Evolutionary conservation across 2,888 invertebrate species (phyloP).

Genomic region (Acanthosepion pharaonis): DNA sequence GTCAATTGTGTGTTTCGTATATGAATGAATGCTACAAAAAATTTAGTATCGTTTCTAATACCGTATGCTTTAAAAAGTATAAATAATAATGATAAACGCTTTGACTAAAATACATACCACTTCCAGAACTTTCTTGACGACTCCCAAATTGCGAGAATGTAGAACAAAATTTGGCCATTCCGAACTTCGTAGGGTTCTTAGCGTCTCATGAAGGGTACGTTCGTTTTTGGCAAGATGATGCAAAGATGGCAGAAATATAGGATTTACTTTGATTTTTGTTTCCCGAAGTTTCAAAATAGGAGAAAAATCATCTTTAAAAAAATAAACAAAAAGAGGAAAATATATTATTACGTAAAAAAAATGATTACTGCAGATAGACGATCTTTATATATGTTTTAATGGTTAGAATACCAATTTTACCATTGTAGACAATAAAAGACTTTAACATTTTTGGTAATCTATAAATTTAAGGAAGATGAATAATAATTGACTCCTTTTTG

Average conservation of each 20-base stretch:
- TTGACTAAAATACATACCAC: conserved; percentile 56
- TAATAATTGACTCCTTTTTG: no score
- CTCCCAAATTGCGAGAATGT: conserved; percentile 65
- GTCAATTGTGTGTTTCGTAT: no score
- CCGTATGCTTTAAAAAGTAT: neutral
- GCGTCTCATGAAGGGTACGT: conserved; percentile 60
- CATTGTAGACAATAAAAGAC: no score
- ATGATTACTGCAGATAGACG: no score
- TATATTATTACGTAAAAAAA: no score
- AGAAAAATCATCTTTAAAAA: conserved; percentile 63
- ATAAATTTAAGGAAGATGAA: no score
- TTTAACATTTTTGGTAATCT: no score
- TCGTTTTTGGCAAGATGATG: conserved; percentile 51
- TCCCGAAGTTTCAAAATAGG: conserved; percentile 63
- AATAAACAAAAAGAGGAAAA: neutral
- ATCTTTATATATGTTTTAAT: no score
- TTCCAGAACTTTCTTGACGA: conserved; percentile 61
- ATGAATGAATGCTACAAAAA: no score
- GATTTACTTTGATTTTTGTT: conserved; percentile 62
- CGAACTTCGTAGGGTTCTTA: conserved; percentile 63
- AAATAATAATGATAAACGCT: neutral
- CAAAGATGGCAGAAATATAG: conserved; percentile 62
- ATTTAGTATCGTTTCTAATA: no score
- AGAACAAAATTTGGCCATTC: conserved; percentile 65
- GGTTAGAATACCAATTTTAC: no score